Evolutionary conservation across 2,797 vertebrate species (phyloP).

Genomic region (Hephaestus fuliginosus): DNA sequence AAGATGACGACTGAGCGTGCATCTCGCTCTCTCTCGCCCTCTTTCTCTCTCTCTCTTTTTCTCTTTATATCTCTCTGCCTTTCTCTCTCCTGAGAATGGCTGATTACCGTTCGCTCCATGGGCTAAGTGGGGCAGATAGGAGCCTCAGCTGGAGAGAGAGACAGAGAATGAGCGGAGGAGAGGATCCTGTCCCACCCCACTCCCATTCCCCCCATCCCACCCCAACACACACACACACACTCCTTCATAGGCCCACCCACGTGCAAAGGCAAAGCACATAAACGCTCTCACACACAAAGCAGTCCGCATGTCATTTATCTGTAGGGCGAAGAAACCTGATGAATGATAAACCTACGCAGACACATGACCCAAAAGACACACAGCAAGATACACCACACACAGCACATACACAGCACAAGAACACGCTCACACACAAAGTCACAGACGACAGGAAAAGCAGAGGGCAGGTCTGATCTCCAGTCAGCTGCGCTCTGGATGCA

Average conservation of each 20-base stretch:
- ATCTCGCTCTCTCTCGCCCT: conserved; percentile 5
- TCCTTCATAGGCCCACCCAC: conserved; percentile 51
- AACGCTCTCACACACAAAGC: conserved; percentile 29
- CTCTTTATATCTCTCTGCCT: conserved; percentile 69
- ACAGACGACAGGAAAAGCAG: conserved; percentile 35
- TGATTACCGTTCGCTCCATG: conserved; percentile 85
- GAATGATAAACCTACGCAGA: neutral
- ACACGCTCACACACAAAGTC: conserved; percentile 37
- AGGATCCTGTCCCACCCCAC: conserved; percentile 52
- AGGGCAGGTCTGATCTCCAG: conserved; percentile 48
- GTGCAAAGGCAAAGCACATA: conserved; percentile 50
- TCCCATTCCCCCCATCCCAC: conserved; percentile 31
- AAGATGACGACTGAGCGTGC: conserved; percentile 72
- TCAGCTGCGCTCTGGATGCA: conserved; percentile 54
- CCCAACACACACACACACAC: conserved; percentile 50
- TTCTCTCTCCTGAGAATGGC: conserved; percentile 82
- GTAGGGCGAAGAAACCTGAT: conserved; percentile 6
- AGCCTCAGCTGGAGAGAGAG: conserved; percentile 79
- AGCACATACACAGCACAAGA: conserved; percentile 15
- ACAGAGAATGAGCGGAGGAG: conserved; percentile 58
- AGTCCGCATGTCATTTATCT: conserved; percentile 44
- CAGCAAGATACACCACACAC: neutral
- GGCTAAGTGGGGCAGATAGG: conserved; percentile 86
- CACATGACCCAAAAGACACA: too few relatives aligned
- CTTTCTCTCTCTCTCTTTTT: conserved; percentile 48